A percentile compares a stretch with the other conserved stretches of the same genome.
phyloP scores from a whole-genome alignment of 1,140 invertebrate species.

The Berghia stephanieae region DNA sequence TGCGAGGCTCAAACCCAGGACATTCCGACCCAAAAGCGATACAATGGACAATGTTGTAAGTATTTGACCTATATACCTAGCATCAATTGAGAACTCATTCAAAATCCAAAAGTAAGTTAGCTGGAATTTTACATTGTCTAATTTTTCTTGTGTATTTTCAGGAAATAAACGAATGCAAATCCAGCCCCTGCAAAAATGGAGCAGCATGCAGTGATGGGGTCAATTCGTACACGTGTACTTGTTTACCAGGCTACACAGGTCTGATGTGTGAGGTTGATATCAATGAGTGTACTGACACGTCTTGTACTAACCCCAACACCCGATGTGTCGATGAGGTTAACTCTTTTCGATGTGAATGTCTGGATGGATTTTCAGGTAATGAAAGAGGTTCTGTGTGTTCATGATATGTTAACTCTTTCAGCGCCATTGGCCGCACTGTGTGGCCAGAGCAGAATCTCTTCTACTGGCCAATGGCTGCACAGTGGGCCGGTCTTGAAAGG shows the following conservation, averaged over 20 bases:
- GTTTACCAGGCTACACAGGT: slow-evolving; percentile 50
- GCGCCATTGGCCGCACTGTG: no score
- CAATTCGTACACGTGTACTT: slow-evolving; percentile 51
- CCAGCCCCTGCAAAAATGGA: slow-evolving; percentile 37
- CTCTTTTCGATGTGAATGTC: slow-evolving; percentile 53
- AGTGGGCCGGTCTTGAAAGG: no score
- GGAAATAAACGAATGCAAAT: slow-evolving; percentile 37
- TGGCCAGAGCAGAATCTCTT: no score
- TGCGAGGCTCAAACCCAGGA: no score
- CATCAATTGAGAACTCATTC: not conserved
- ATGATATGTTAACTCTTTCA: not conserved
- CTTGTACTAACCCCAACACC: slow-evolving; percentile 70
- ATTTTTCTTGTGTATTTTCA: not conserved
- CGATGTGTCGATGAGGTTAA: slow-evolving; percentile 49
- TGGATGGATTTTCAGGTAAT: slow-evolving; percentile 49
- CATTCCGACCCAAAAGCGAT: not conserved
- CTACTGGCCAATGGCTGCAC: no score
- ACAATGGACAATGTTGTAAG: not conserved
- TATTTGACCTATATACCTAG: no score
- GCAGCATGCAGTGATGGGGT: slow-evolving; percentile 38
- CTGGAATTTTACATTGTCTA: not conserved
- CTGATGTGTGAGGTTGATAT: slow-evolving; percentile 74
- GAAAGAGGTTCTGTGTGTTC: not conserved
- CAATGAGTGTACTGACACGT: slow-evolving; percentile 68
- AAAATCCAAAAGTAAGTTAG: not conserved